Conservation (phyloP, 2,888 invertebrate genomes). For the Coremacera marginata region DNA sequence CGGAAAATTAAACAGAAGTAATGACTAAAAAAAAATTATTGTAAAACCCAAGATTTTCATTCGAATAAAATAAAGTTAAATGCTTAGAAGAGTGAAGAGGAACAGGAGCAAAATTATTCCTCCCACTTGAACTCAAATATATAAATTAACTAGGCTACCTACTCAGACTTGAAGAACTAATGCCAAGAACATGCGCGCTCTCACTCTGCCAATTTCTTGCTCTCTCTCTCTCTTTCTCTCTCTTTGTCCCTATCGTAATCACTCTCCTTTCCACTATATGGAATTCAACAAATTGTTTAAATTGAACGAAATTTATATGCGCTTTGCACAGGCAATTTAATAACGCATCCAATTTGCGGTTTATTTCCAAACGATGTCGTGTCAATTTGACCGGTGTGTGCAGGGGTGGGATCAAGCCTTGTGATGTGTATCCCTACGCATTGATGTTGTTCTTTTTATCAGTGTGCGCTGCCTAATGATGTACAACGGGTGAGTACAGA, state of each 20-base stretch:
- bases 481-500: conserved; percentile 4
- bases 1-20: conserved; percentile 4
- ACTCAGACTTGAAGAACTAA: too few relatives aligned
- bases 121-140: too few relatives aligned
- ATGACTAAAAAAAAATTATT: background rate
- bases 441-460: background rate
- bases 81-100: background rate
- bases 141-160: too few relatives aligned
- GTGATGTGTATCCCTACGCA: background rate
- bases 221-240: conserved; percentile 20
- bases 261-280: conserved; percentile 46
- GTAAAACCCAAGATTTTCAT: too few relatives aligned
- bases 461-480: conserved; percentile 18
- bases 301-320: conserved; percentile 66
- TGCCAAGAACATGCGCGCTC: conserved; percentile 17
- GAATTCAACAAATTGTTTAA: conserved; percentile 57
- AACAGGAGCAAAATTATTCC: background rate
- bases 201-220: background rate
- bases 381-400: conserved; percentile 13
- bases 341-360: conserved; percentile 69
- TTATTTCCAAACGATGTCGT: conserved; percentile 52
- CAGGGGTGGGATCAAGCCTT: background rate
- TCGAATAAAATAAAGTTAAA: background rate
- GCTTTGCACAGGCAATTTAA: conserved; percentile 69
- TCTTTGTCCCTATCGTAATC: background rate